Base-by-base conservation (phyloP, 1,140 invertebrate species). In the Caenorhabditis inopinata region DNA sequence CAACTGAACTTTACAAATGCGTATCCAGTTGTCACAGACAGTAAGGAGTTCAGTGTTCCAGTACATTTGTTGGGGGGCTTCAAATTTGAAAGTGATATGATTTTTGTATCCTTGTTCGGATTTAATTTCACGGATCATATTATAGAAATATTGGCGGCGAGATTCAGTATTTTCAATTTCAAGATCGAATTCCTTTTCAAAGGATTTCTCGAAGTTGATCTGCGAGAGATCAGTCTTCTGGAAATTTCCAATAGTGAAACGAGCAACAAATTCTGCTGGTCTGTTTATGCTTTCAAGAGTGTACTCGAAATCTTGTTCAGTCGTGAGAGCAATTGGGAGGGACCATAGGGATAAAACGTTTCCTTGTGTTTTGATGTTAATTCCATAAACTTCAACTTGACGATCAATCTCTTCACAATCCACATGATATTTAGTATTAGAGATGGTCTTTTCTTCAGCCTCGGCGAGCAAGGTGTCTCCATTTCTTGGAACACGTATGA, bases 361-460 rank as follows among this genome's bases (percentile, higher is more conserved):
- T 75, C 79, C 79, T 18, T 58, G 47, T 21, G 23, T 29, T 2
- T 48, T 38, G 79, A 80, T 25, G 7, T 35, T 53, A 16, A 80
- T 21, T 75, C 79, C 79, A 12, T 21, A 12, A 16, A 74, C 4
- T 23, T 79, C 73, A 51, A 48, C 38, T 32, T 74, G 27, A 29
- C 58, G 29, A 5, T 79, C 42, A 1, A 79, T 53, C 23, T 58
- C 29, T 38, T 62, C 45, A 14, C 35, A 49, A 16, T 23, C 16
- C 62, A 12, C 25, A 23, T 79, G 29, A 23, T 53, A 76, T 74
- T 78, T 14, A 0, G 79, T 32, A 38, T 80, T 29, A 45, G 80
- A 53, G 16, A 84, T 38, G 29, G 84, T 84, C 16, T 79, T 82
- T 48, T 84, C 84, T 29, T 80, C 83, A 18, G 68, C 35, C 35